Evolutionary conservation across 2,888 invertebrate genomes (phyloP).

Genomic region (Sinodicranocentrus sp.): DNA sequence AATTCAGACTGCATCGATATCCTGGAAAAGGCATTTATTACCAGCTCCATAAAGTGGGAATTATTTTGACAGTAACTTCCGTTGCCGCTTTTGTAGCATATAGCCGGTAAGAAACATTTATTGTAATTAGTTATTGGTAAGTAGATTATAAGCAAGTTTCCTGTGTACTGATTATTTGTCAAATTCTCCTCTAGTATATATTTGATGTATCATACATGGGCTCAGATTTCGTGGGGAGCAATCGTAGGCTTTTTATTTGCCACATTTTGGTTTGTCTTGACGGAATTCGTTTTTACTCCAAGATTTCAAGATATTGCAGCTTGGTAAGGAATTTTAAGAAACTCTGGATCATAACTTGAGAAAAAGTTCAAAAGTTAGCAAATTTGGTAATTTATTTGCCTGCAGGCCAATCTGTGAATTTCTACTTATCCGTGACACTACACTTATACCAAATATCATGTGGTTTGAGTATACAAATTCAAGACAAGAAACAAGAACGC

Average conservation of each 20-base stretch:
- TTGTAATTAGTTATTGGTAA: slow-evolving; percentile 10
- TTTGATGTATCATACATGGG: slow-evolving; percentile 89
- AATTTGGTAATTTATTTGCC: no score
- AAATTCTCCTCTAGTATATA: no score
- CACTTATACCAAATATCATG: slow-evolving; percentile 92
- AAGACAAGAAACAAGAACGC: slow-evolving; percentile 88
- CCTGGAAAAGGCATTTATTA: slow-evolving; percentile 73
- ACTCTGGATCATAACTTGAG: background rate
- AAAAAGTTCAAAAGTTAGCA: background rate
- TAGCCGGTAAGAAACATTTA: slow-evolving; percentile 70
- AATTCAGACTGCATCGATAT: slow-evolving; percentile 73
- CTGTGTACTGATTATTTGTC: slow-evolving; percentile 77
- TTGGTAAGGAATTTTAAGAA: slow-evolving; percentile 83
- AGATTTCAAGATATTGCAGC: slow-evolving; percentile 90
- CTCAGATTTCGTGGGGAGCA: slow-evolving; percentile 90
- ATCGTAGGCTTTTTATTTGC: slow-evolving; percentile 87
- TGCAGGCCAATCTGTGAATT: slow-evolving; percentile 90
- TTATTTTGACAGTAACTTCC: slow-evolving; percentile 71
- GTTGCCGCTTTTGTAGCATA: slow-evolving; percentile 75
- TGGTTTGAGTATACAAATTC: slow-evolving; percentile 96
- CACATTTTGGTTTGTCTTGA: slow-evolving; percentile 88
- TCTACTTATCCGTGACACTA: slow-evolving; percentile 91
- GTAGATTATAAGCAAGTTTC: background rate
- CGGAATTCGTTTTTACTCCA: slow-evolving; percentile 89
- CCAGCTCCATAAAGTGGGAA: slow-evolving; percentile 75